phyloP scores from a whole-genome alignment of 2,113 vertebrate genomes.

The Tiliqua scincoides region DNA sequence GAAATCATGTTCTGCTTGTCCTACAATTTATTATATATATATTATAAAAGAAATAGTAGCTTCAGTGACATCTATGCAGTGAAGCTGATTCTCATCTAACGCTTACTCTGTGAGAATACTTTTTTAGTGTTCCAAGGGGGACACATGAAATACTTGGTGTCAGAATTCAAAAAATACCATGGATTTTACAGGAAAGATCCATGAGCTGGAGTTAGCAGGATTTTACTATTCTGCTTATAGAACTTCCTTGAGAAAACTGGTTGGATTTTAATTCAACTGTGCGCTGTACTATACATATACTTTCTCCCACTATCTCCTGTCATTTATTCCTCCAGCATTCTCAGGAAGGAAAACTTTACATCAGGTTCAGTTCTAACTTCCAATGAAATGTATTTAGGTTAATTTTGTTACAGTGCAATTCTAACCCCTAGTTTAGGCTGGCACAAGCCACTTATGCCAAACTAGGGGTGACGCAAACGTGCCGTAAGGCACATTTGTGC shows the following conservation, averaged over 20 bases:
- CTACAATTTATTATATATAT: not conserved
- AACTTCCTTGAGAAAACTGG: not conserved
- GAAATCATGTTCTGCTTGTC: not conserved
- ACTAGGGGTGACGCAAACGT: too few species aligned
- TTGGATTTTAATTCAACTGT: too few species aligned
- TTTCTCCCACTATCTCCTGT: too few species aligned
- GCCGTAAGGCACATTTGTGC: too few species aligned
- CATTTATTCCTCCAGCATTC: not conserved
- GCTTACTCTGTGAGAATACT: not conserved
- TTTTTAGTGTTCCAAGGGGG: not conserved
- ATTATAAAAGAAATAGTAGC: not conserved
- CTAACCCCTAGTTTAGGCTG: too few species aligned
- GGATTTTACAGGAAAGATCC: not conserved
- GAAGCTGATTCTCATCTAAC: not conserved
- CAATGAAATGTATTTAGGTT: not conserved
- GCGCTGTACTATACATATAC: not conserved
- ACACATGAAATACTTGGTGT: not conserved
- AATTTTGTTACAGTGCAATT: too few species aligned
- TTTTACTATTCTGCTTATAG: not conserved
- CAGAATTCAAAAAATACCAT: not conserved
- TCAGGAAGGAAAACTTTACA: not conserved
- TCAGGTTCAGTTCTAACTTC: not conserved
- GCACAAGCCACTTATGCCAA: too few species aligned
- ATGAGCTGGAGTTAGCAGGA: not conserved
- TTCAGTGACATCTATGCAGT: not conserved